Base-by-base conservation (phyloP, 2,113 vertebrate genomes). In the Xyrauchen texanus region DNA sequence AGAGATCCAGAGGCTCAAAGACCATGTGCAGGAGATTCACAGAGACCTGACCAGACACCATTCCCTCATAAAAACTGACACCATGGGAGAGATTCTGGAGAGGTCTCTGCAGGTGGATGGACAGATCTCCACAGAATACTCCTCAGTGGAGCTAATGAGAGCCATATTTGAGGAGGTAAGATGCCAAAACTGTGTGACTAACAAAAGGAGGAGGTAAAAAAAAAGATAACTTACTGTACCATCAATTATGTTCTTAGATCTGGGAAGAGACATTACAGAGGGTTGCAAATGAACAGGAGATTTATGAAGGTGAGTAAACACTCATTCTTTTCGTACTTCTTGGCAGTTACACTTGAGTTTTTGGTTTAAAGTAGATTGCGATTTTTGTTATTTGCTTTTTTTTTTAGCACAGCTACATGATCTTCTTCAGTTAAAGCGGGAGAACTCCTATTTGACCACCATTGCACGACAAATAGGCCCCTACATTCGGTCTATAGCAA, bases 1-100 rank as follows among this genome's bases (percentile, higher is more conserved):
- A 0, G 93, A 94, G 87, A 89, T 92, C 49, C 94, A 95, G 90
- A 88, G 87, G 80, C 86, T 96, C 82, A 95, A 96, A 85, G 94
- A 96, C 72, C 94, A 95, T 85, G 93, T 95, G 2, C 95, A 95
- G 88, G 94, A 95, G 79, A 81, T 95, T 77, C 95, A 95, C 80
- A 89, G 93, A 0, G 94, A 96, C 84, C 91, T 96, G 81, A 95
- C 95, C 82, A 95, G 92, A 83, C 95, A 95, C 82, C 95, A 95
- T 85, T 93, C 95, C 0, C 93, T 96, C 66, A 93, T 95, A 81
- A 94, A 90, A 89, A 92, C 91, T 0, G 93, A 95, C 86, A 91
- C 91, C 82, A 94, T 95, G 92, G 91, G 88, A 0, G 93, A 94
- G 78, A 91, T 95, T 86, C 84, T 95, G 71, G 93, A 90, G 78